Base-by-base conservation (phyloP, 2,797 vertebrate species). In the Meriones psammophilus region DNA sequence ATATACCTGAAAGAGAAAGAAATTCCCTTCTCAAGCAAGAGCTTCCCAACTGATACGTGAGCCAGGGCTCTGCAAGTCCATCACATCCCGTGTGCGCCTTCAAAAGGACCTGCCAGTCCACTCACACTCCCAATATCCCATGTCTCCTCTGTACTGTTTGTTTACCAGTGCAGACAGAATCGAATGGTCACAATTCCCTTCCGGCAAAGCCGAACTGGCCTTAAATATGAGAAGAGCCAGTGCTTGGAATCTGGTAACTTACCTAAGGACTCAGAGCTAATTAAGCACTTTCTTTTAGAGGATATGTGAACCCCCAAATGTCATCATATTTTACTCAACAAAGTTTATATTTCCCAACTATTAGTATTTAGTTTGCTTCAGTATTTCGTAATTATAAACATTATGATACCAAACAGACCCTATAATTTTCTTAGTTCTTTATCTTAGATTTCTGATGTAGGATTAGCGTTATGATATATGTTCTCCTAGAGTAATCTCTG, bases 321-420 rank as follows among this genome's bases (percentile, higher is more conserved):
- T 81, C 54, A 60, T 18, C 66, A 74, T 56, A 73, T 71, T 69
- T 79, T 74, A 89, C 26, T 77, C 56, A 90, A 69, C 30, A 79
- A 5, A 62, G 17, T 80, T 88, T 68, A 28, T 78, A 85, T 39
- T 94, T 81, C 69, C 36, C 50, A 85, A 58, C n/a, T 62, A 26
- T 36, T 78, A 85, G 71, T 33, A 88, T 69, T 50, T 39, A 92
- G 36, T 56, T 60, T 94, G 73, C 78, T 86, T 91, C 58, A 68
- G 56, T 26, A 68, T 91, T 91, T 94, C 50, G 64, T 87, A 69
- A 77, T 93, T 71, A 80, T 77, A 81, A 76, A 94, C 50, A 88
- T 33, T 26, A 36, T 64, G 80, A 64, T 46, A 84, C 60, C 56
- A 77, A 86, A 88, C 62, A 28, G 36, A 76, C 62, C 69, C 86